Evolutionary conservation across 1,140 invertebrate species (phyloP), one percentile per base, ranked within the genome.

Genomic region (Neotoxoptera formosana): DNA sequence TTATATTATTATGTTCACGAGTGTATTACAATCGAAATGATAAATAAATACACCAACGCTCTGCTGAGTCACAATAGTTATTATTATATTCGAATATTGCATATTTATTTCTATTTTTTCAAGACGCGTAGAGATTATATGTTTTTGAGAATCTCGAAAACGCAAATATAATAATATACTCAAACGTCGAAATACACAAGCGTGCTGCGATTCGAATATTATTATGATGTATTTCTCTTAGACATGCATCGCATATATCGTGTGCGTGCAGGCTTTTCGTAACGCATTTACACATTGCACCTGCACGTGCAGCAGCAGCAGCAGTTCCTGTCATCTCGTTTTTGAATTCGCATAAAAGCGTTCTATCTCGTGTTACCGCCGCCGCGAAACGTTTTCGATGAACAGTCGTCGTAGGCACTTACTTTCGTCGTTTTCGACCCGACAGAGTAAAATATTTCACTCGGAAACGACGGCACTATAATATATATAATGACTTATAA

Each of bases 21-120:
- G 60, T 76, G 60, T 76, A 76, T 76, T 76, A 76, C n/a, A 76
- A n/a, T 76, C 60, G n/a, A 76, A 76, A 76, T 76, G n/a, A 76
- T 34, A 76, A 67, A 76, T 76, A 76, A 76, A 76, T 76, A 76
- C 60, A n/a, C 60, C 30, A 76, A 76, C 60, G 60, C 60, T 76
- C 30, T 76, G 60, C 14, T n/a, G 60, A 76, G 60, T 76, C 60
- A 76, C 30, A 76, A 34, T 34, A 76, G 21, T 53, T 53, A 53
- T n/a, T 67, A n/a, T n/a, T n/a, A n/a, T 76, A 76, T 76, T 76
- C 17, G 60, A n/a, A 76, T 76, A 34, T 76, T 17, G 4, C n/a
- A n/a, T 76, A 48, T 30, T 30, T 60, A 21, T 53, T 60, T 23
- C 7, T 67, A 0, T 17, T 76, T 67, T 34, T 34, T n/a, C 7